Base-by-base conservation (phyloP, 64 coral and sea anemone genomes). In the Anthopleura sola region DNA sequence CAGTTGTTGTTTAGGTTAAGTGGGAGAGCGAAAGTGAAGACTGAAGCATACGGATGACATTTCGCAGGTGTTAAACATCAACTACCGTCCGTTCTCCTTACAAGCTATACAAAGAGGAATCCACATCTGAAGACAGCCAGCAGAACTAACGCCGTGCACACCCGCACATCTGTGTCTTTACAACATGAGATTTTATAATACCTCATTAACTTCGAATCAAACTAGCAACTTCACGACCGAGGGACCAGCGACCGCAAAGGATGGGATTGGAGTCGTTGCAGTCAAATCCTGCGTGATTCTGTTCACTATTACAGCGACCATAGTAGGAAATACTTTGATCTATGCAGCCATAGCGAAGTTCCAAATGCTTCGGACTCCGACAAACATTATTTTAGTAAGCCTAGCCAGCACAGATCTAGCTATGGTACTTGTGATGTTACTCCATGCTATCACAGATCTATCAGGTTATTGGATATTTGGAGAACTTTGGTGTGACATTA, bases 361-460 rank as follows among this genome's bases (percentile, higher is more conserved):
- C 74, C 83, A 48, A 34, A 75, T 80, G 60, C 89, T 98, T 5
- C 68, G 89, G 53, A 94, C 92, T 13, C 81, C 85, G 31, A 94
- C 95, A 17, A 98, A 98, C 23, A 81, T 94, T 24, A 80, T 91
- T 18, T 58, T 98, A 37, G 80, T 88, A 14, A 98, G 95, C 20
- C 66, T 98, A 57, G 95, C 95, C 32, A 80, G 85, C 1, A 98
- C 95, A 28, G 95, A 98, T 71, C 49, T 98, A 10, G 60, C 13
- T 3, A 98, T 98, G 95, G 92, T 98, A 0, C 10, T 91, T 34
- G 87, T 98, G 6, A 98, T 98, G 92, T 44, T 62, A 7, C 26
- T 94, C 1, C 90, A 94, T 14, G 95, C 95, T 29, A 47, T 85
- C 1, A 94, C 89, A 19, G 93, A 85, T 3, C 34, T 94, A 18